These are phyloP conservation scores for Adela reaumurella DNA, from an alignment of 2,888 invertebrate species.

Conservation along the genomic window DNA sequence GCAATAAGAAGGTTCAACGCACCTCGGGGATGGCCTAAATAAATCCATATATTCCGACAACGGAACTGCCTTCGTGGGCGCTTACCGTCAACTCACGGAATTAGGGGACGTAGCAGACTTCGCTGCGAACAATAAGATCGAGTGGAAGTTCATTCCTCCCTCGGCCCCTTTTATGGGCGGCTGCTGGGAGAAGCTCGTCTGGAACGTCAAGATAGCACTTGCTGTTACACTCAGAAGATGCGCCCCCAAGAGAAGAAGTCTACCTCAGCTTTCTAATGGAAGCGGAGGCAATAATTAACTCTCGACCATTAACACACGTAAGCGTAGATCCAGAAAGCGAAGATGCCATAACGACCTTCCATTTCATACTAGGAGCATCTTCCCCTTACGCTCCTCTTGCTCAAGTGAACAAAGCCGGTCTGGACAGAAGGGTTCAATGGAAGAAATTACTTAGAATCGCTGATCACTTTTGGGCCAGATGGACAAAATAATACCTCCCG, in stretches of 20 bases:
- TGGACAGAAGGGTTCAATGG: constrained; percentile 2
- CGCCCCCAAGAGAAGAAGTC: not conserved
- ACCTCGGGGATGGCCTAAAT: not conserved
- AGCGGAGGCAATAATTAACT: constrained; percentile 2
- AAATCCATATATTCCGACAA: constrained; percentile 3
- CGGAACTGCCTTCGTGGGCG: not conserved
- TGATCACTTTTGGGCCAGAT: constrained; percentile 4
- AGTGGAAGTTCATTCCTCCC: constrained; percentile 1
- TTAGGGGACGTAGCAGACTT: not conserved
- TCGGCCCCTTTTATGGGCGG: constrained; percentile 2
- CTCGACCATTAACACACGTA: not conserved
- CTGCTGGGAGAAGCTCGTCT: not conserved
- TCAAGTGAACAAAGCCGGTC: not conserved
- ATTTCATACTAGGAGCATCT: constrained; percentile 2
- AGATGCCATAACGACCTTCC: constrained; percentile 3
- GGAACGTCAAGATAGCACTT: not conserved
- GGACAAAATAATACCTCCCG: constrained; percentile 3
- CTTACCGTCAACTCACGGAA: not conserved
- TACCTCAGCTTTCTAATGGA: not conserved
- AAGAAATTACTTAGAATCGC: not conserved
- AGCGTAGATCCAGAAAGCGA: not conserved
- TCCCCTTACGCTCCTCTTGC: not conserved
- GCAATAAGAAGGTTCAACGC: constrained; percentile 2
- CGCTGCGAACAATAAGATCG: not conserved
- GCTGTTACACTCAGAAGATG: not conserved